Evolutionary conservation across 30 jellyfish, hydroid and myxozoan species (phyloP).

Genomic region (Turritopsis dohrnii): DNA sequence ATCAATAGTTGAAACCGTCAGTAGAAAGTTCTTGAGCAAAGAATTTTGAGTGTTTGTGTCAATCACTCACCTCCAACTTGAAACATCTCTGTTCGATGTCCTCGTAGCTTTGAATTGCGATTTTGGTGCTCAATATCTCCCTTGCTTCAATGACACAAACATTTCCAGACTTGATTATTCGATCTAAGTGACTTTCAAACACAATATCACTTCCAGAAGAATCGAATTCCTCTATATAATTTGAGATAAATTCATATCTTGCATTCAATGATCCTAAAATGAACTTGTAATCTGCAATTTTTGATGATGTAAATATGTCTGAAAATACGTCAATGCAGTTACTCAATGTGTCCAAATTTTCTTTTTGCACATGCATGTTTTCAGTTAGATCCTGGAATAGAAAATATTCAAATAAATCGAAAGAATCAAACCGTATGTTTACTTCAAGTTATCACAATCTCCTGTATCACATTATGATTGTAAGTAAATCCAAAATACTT

Average conservation of each 20-base stretch:
- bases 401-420: no score
- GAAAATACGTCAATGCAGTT: not conserved
- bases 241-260: constrained; percentile 1
- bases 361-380: not conserved
- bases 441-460: no score
- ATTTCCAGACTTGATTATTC: constrained; percentile 8
- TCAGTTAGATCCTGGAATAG: not conserved
- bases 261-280: constrained; percentile 5
- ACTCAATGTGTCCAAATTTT: not conserved
- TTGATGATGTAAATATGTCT: not conserved
- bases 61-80: not conserved
- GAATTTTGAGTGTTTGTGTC: no score
- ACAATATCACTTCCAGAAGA: not conserved
- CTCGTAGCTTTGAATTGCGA: not conserved
- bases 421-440: no score
- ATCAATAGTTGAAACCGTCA: not conserved
- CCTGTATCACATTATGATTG: no score
- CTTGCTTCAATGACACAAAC: constrained; percentile 1
- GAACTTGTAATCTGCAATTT: constrained; percentile 1
- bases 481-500: no score
- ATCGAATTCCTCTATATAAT: not conserved
- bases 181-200: constrained; percentile 9
- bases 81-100: not conserved
- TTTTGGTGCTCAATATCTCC: not conserved
- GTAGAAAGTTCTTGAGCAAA: not conserved